Conservation (phyloP, 2,797 vertebrate species). For the Chelidonichthys spinosus region DNA sequence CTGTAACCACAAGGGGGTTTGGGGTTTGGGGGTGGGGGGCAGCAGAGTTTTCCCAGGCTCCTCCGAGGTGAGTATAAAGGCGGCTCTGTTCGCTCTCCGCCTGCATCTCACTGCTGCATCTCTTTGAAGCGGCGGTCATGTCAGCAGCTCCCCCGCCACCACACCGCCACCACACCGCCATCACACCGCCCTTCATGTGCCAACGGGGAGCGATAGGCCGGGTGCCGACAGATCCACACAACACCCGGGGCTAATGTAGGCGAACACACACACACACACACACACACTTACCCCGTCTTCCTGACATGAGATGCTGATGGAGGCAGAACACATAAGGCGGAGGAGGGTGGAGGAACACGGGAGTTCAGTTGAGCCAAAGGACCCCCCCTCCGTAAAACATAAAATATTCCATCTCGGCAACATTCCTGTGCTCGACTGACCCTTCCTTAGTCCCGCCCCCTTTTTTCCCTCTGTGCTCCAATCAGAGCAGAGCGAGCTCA, state of each 20-base stretch:
- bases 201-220: constrained; percentile 75
- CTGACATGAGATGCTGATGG: constrained; percentile 27
- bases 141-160: constrained; percentile 74
- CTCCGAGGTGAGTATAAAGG: constrained; percentile 71
- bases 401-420: background rate
- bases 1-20: constrained; percentile 40
- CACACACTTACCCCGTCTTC: constrained; percentile 26
- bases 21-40: background rate
- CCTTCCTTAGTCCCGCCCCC: background rate
- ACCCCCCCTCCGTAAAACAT: background rate
- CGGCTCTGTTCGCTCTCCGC: constrained; percentile 71
- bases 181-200: constrained; percentile 76
- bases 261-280: constrained; percentile 11
- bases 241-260: constrained; percentile 38
- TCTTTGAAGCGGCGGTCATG: constrained; percentile 80
- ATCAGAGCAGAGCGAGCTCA: background rate
- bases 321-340: constrained; percentile 26
- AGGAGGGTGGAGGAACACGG: constrained; percentile 9
- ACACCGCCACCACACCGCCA: constrained; percentile 49
- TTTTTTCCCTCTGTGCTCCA: background rate
- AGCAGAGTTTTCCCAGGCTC: constrained; percentile 76
- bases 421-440: background rate
- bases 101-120: constrained; percentile 74
- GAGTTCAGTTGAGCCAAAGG: constrained; percentile 8
- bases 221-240: constrained; percentile 73